A percentile compares a stretch with the other conserved stretches of the same genome.
Evolutionary conservation across 2,113 vertebrate genomes (phyloP).

Genomic region (Sprattus sprattus): DNA sequence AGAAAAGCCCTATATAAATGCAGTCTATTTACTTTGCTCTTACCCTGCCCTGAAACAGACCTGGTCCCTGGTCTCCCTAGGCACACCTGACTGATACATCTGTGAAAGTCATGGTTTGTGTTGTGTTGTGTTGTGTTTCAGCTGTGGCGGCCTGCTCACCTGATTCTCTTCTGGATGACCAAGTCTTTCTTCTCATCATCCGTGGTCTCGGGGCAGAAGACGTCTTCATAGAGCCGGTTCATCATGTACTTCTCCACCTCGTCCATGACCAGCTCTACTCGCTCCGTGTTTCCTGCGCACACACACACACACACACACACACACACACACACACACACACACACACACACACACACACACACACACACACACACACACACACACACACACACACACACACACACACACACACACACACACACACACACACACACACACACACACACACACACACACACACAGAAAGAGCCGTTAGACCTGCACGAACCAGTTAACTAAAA

Average conservation of each 20-base stretch:
- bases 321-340: not conserved
- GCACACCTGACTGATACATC: not conserved
- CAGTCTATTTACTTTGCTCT: too few species aligned
- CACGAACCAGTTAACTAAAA: not conserved
- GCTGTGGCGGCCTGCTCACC: constrained; percentile 61
- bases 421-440: not conserved
- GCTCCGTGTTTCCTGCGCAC: constrained; percentile 80
- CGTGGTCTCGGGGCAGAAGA: constrained; percentile 93
- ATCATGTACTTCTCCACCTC: constrained; percentile 94
- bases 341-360: not conserved
- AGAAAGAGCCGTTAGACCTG: not conserved
- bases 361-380: not conserved
- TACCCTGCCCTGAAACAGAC: too few species aligned
- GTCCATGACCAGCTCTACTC: constrained; percentile 88
- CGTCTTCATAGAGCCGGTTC: constrained; percentile 90
- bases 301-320: not conserved
- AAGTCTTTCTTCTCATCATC: constrained; percentile 97
- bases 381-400: not conserved
- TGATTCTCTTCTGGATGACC: constrained; percentile 88
- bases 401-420: not conserved
- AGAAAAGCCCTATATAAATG: too few species aligned
- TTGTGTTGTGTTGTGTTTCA: not conserved
- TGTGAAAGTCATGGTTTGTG: not conserved
- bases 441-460: too few species aligned
- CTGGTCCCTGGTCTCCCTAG: too few species aligned